Conservation (phyloP, 1,140 invertebrate species). For the Ostrea denselamellosa region DNA sequence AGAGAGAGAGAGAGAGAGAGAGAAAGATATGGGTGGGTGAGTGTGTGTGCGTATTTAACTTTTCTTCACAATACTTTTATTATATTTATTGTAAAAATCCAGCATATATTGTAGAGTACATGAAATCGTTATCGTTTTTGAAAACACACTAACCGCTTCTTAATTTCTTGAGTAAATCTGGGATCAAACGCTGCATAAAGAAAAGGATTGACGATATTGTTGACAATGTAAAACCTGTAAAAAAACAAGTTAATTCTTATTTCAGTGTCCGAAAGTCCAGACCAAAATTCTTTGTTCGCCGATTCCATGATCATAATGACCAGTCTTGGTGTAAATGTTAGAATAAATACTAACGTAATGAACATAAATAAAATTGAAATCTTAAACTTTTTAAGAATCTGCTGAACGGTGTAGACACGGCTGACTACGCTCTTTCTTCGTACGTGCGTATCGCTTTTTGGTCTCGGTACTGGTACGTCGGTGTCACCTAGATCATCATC, state of each 20-base stretch:
- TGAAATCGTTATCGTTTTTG: neutral
- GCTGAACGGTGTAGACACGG: neutral
- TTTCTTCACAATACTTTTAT: too few relatives aligned
- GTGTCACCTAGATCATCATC: constrained; percentile 8
- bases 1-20: too few relatives aligned
- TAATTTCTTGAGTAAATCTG: constrained; percentile 29
- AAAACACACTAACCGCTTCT: neutral
- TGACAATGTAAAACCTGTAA: constrained; percentile 43
- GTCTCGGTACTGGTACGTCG: neutral
- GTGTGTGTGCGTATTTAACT: too few relatives aligned
- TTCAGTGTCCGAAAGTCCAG: neutral
- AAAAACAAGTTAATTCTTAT: neutral
- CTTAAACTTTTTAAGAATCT: neutral
- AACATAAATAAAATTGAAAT: constrained; percentile 43
- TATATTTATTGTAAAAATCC: too few relatives aligned
- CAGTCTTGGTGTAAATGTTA: constrained; percentile 40
- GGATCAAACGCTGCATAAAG: constrained; percentile 45
- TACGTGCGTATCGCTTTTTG: neutral
- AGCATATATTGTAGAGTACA: too few relatives aligned
- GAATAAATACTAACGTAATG: constrained; percentile 32
- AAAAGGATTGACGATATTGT: constrained; percentile 48
- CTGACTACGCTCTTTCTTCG: neutral
- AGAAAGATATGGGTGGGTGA: too few relatives aligned
- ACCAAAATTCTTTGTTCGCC: constrained; percentile 25
- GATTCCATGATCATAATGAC: constrained; percentile 40